A percentile compares a stretch with the other conserved stretches of the same genome.
Conservation (phyloP, 2,888 invertebrate species). For the Andrena chrysosceles region DNA sequence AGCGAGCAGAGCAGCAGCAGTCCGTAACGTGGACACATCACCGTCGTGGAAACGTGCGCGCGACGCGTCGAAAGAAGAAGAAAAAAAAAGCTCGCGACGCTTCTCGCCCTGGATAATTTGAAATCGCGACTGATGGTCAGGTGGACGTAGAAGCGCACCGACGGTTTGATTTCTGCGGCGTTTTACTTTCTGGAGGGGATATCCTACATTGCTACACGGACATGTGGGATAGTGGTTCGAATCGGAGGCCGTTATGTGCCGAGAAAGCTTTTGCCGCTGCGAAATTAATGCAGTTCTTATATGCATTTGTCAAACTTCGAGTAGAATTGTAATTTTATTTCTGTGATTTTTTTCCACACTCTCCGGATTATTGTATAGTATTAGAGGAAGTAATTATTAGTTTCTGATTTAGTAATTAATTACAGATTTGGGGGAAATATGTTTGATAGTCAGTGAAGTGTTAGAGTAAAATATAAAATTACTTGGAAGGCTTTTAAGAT, state of each 20-base stretch:
- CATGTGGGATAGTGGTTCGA: constrained; percentile 28
- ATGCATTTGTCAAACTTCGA: neutral
- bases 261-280: constrained; percentile 2
- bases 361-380: no score
- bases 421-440: no score
- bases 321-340: neutral
- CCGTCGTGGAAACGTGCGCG: constrained; percentile 21
- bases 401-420: no score
- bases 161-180: constrained; percentile 55
- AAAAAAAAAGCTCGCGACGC: constrained; percentile 50
- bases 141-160: constrained; percentile 48
- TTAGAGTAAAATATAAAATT: no score
- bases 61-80: constrained; percentile 7
- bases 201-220: constrained; percentile 56
- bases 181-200: constrained; percentile 71
- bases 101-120: constrained; percentile 67
- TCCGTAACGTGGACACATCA: constrained; percentile 54
- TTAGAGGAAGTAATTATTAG: no score
- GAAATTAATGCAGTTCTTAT: neutral
- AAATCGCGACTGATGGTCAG: constrained; percentile 73
- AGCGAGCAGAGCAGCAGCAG: constrained; percentile 57
- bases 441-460: no score
- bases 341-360: no score
- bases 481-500: no score
- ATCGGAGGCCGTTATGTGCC: constrained; percentile 14